These are phyloP conservation scores for Leucophenga maculata DNA, from an alignment of 2,888 invertebrate species.

Conservation along the genomic window DNA sequence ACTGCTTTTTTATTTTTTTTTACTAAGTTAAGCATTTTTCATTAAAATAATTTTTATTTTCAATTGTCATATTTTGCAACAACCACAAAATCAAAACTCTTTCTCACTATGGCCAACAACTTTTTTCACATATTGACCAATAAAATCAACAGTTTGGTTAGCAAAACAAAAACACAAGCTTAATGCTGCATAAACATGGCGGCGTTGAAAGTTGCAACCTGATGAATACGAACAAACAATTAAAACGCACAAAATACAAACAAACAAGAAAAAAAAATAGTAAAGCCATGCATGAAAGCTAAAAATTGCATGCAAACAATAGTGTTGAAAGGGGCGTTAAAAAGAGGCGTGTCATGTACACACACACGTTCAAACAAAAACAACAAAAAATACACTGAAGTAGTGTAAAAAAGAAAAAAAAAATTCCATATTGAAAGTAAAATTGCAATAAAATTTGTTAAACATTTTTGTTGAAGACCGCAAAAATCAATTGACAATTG, in stretches of 20 bases:
- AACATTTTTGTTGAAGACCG: constrained; percentile 63
- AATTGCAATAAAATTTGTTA: constrained; percentile 48
- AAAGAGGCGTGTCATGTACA: constrained; percentile 43
- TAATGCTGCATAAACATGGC: constrained; percentile 57
- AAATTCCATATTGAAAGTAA: constrained; percentile 30
- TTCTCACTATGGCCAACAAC: background rate
- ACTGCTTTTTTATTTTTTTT: too few species aligned
- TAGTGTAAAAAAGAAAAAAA: constrained; percentile 3
- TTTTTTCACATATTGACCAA: constrained; percentile 33
- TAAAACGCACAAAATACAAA: background rate
- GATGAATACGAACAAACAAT: constrained; percentile 17
- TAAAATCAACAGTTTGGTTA: constrained; percentile 67
- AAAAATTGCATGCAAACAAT: constrained; percentile 23
- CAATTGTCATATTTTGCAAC: too few species aligned
- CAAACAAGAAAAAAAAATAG: background rate
- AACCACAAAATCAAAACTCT: background rate
- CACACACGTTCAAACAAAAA: constrained; percentile 43
- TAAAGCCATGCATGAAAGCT: background rate
- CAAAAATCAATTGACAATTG: constrained; percentile 69
- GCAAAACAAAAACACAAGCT: constrained; percentile 57
- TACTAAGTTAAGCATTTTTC: too few species aligned
- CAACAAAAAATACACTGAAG: background rate
- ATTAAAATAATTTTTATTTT: too few species aligned
- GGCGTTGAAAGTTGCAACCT: constrained; percentile 19
- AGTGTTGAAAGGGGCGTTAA: constrained; percentile 55